Evolutionary conservation across 2,113 vertebrate species (phyloP).

Genomic region (Vulpes vulpes): DNA sequence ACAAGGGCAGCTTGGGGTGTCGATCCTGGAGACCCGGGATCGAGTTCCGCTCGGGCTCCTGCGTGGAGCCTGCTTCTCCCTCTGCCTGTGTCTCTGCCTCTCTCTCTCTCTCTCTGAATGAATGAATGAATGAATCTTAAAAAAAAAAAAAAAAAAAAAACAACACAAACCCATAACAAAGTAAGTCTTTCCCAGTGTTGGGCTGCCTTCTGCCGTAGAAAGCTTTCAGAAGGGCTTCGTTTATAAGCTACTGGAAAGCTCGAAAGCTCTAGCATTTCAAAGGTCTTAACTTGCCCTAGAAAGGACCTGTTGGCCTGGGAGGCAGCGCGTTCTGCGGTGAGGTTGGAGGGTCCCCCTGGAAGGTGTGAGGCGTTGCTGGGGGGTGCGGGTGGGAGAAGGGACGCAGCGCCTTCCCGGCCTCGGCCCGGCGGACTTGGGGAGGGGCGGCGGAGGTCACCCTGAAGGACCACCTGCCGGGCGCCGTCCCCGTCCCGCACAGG

Average conservation of each 20-base stretch:
- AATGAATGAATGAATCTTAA: too few relatives aligned
- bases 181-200: neutral
- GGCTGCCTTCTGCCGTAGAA: neutral
- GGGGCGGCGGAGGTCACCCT: rapidly evolving
- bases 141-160: too few relatives aligned
- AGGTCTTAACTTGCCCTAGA: too few relatives aligned
- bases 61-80: too few relatives aligned
- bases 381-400: neutral
- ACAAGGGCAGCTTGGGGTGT: too few relatives aligned
- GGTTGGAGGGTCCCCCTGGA: neutral
- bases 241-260: neutral
- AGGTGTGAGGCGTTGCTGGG: neutral
- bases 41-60: too few relatives aligned
- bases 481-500: too few relatives aligned
- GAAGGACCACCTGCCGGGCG: neutral
- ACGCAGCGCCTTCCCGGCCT: neutral
- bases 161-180: neutral
- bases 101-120: too few relatives aligned
- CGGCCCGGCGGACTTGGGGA: neutral
- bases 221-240: neutral
- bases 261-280: neutral
- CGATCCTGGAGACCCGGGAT: too few relatives aligned
- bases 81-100: too few relatives aligned
- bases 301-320: rapidly evolving
- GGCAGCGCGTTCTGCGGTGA: neutral